phyloP scores from a whole-genome alignment of 1,140 invertebrate species.

The Drosophila bifasciata region DNA sequence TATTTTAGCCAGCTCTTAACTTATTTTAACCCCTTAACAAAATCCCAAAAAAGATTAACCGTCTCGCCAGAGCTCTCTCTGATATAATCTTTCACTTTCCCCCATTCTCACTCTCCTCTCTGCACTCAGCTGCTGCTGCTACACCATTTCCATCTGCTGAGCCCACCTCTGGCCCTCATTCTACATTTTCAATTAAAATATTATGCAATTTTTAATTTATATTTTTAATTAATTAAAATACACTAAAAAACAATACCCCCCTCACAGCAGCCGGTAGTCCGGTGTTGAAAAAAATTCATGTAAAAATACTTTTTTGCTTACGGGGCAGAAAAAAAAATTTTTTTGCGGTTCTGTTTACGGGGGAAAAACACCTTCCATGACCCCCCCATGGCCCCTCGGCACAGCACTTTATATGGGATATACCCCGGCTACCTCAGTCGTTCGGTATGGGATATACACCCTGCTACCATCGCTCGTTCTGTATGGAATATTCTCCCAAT shows the following conservation, averaged over 20 bases:
- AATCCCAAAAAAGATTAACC: too few relatives aligned
- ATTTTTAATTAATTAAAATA: constrained; percentile 78
- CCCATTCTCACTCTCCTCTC: neutral
- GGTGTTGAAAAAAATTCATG: constrained; percentile 69
- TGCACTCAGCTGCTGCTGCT: neutral
- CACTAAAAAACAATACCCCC: constrained; percentile 59
- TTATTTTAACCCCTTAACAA: too few relatives aligned
- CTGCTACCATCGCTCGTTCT: too few relatives aligned
- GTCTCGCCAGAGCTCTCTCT: neutral
- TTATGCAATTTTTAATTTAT: constrained; percentile 71
- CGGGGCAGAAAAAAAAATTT: constrained; percentile 42
- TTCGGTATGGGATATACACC: too few relatives aligned
- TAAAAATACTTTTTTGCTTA: constrained; percentile 76
- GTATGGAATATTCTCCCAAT: too few relatives aligned
- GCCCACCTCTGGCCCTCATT: neutral
- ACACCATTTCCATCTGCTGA: neutral
- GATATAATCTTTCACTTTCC: neutral
- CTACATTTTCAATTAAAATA: constrained; percentile 65
- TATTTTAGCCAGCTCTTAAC: too few relatives aligned
- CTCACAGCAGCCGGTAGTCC: constrained; percentile 3
- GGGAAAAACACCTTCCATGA: constrained; percentile 39
- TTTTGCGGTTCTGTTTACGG: constrained; percentile 20
- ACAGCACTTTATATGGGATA: too few relatives aligned
- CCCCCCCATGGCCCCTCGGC: too few relatives aligned
- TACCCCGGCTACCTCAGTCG: too few relatives aligned